Evolutionary conservation across 2,888 invertebrate genomes (phyloP), one percentile per base, ranked within the genome.

Genomic region (Metellina segmentata): DNA sequence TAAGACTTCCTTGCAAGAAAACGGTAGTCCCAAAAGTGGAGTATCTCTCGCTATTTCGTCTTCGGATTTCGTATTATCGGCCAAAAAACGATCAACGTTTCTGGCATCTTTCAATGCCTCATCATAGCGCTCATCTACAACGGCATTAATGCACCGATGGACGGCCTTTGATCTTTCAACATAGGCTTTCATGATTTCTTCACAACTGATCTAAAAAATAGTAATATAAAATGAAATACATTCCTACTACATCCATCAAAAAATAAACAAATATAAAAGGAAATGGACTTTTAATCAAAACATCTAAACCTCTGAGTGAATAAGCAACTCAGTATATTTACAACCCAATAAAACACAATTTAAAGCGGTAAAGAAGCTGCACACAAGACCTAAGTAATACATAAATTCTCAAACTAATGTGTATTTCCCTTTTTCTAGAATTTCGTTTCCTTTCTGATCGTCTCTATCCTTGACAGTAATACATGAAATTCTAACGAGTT

Each of bases 1-100:
- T 93, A 98, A 97, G 94, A 97, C 97, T 94, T 98, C 98, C 96
- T 98, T 98, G 0, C 97, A 97, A 13, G 98, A 97, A 94, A 98
- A 97, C 2, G 98, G 98, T 9, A 98, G 97, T 2, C 98, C 98
- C 52, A 98, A 96, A 93, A 98, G 97, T 0, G 98, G 98, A 94
- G 75, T 97, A 34, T 96, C 96, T 89, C 96, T 95, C 81, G 96
- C 95, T 93, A 97, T 96, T 94, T 97, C 96, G 16, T 96, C 96
- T 49, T 96, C 96, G 0, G 96, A 94, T 82, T 97, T 95, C 71
- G 95, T 94, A 0, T 96, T 96, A 9, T 96, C 96, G 53, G 96
- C 95, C 49, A 98, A 96, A 87, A 96, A 95, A 79, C 95, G 95
- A 94, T 99, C 98, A 7, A 98, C 96, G 91, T 96, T 95, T 92